These are phyloP conservation scores for Rhinichthys osculus DNA, from an alignment of 2,797 vertebrate genomes.

Conservation along the genomic window DNA sequence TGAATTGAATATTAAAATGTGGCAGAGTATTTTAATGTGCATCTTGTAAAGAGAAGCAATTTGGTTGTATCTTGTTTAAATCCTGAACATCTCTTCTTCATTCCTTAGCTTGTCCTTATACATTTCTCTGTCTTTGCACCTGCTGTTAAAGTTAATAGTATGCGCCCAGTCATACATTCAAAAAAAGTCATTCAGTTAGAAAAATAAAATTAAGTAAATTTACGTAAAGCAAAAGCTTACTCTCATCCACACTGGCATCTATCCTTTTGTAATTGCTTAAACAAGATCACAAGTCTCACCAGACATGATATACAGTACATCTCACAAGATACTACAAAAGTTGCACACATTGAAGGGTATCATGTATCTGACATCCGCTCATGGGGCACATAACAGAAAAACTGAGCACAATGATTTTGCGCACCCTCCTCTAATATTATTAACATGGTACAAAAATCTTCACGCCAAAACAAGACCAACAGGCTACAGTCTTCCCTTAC, in stretches of 20 bases:
- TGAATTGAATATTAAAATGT: background rate
- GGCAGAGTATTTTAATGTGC: background rate
- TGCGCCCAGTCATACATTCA: background rate
- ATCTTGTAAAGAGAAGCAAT: background rate
- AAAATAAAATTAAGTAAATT: background rate
- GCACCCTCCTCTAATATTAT: background rate
- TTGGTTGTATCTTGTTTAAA: background rate
- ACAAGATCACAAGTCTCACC: background rate
- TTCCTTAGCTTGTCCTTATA: background rate
- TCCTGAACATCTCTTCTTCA: background rate
- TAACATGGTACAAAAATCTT: background rate
- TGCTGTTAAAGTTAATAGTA: background rate
- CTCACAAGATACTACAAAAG: conserved; percentile 6
- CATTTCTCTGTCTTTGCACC: background rate
- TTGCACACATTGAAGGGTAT: background rate
- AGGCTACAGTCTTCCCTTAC: background rate
- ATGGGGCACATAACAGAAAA: background rate
- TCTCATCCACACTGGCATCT: background rate
- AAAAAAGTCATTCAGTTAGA: background rate
- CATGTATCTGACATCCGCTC: background rate
- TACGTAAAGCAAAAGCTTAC: background rate
- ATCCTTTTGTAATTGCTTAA: background rate
- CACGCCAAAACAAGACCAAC: conserved; percentile 1
- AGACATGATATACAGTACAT: background rate
- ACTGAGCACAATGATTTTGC: background rate